A percentile compares a stretch with the other conserved stretches of the same genome.
Evolutionary conservation across 2,797 vertebrate species (phyloP).

Genomic region (Hydrolagus colliei): DNA sequence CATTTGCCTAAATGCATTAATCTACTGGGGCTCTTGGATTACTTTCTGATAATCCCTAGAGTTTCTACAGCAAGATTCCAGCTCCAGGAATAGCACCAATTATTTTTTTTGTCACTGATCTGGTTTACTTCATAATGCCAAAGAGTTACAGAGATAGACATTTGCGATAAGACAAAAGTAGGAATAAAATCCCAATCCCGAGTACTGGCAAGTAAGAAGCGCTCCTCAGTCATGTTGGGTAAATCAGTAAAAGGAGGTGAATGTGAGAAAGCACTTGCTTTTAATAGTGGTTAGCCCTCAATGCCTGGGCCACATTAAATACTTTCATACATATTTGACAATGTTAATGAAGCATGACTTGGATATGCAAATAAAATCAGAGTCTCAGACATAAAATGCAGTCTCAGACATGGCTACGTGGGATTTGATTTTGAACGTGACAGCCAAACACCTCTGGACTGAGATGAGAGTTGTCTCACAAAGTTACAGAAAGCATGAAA

Average conservation of each 20-base stretch:
- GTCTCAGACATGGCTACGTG: too few species aligned
- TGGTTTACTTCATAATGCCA: neutral
- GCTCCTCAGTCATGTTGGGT: too few species aligned
- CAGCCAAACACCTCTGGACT: neutral
- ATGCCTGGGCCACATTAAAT: neutral
- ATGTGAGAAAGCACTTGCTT: too few species aligned
- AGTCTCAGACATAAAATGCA: too few species aligned
- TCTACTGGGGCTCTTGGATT: neutral
- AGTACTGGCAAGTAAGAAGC: too few species aligned
- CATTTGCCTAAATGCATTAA: neutral
- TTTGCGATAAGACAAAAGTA: too few species aligned
- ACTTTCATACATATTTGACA: neutral
- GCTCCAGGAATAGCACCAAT: neutral
- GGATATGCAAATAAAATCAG: neutral
- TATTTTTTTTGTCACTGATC: neutral
- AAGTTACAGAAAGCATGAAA: neutral
- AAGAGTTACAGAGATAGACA: neutral
- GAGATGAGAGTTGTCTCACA: neutral
- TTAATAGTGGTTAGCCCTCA: too few species aligned
- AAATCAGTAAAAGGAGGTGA: too few species aligned
- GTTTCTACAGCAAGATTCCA: neutral
- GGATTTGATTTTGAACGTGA: neutral
- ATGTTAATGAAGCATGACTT: neutral
- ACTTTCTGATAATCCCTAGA: neutral
- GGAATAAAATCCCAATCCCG: too few species aligned